A percentile compares a stretch with the other conserved stretches of the same genome.
Evolutionary conservation across 2,113 vertebrate genomes (phyloP).

Genomic region (Pholis gunnellus): DNA sequence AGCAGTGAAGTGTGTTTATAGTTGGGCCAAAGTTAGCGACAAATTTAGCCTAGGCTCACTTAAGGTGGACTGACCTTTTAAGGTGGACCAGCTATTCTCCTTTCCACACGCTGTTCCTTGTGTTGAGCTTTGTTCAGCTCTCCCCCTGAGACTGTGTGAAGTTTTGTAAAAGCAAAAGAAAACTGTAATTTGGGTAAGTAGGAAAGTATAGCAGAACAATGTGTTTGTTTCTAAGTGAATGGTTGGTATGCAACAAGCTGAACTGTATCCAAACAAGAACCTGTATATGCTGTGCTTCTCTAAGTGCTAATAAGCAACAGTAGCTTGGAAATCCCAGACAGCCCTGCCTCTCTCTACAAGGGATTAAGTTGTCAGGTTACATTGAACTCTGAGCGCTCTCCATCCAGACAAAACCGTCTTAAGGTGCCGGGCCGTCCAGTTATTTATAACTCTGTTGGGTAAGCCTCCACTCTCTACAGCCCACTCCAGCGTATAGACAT

Average conservation of each 20-base stretch:
- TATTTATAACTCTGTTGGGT: constrained; percentile 80
- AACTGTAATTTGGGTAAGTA: neutral
- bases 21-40: no score
- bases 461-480: constrained; percentile 60
- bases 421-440: constrained; percentile 68
- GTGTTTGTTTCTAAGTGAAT: neutral
- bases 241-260: constrained; percentile 13
- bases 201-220: constrained; percentile 14
- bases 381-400: constrained; percentile 75
- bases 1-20: no score
- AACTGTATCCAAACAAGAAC: constrained; percentile 35
- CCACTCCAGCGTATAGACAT: constrained; percentile 57
- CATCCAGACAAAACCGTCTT: constrained; percentile 78
- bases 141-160: neutral
- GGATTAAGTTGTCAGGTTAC: constrained; percentile 82
- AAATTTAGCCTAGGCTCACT: neutral
- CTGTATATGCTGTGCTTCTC: constrained; percentile 36
- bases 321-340: constrained; percentile 64
- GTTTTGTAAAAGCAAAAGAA: neutral
- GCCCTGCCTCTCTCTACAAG: constrained; percentile 64
- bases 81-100: neutral
- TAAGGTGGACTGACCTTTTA: neutral
- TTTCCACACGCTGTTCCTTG: neutral
- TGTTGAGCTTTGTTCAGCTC: neutral
- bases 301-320: constrained; percentile 65